Evolutionary conservation across 1,140 invertebrate species (phyloP).

Genomic region (Phenacoccus solenopsis): DNA sequence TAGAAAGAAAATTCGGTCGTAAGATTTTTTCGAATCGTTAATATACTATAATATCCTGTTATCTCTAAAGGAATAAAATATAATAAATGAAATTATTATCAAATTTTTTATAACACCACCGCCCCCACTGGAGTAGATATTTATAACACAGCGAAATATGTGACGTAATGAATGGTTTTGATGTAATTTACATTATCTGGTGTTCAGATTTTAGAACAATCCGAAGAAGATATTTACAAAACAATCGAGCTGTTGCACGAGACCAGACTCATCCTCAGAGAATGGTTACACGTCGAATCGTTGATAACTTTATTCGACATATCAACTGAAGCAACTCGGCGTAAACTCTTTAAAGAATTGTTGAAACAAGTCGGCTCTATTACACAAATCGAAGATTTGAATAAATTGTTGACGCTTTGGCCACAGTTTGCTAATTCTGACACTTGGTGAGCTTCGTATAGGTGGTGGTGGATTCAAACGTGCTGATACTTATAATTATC

Average conservation of each 20-base stretch:
- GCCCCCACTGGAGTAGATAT: too few species aligned
- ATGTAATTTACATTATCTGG: background rate
- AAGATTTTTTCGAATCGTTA: too few species aligned
- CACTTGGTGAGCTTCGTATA: background rate
- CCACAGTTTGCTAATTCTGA: background rate
- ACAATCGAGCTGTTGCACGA: background rate
- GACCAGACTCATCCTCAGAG: background rate
- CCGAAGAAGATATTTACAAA: background rate
- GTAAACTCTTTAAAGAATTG: background rate
- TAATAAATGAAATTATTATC: too few species aligned
- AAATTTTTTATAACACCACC: too few species aligned
- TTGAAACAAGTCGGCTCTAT: background rate
- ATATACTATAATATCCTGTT: too few species aligned
- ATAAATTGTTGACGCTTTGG: background rate
- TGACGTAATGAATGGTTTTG: too few species aligned
- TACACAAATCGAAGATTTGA: background rate
- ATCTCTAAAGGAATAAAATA: too few species aligned
- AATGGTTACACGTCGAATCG: background rate
- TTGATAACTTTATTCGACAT: background rate
- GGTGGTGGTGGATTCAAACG: background rate
- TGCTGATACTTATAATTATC: background rate
- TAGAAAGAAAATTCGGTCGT: too few species aligned
- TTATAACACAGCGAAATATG: too few species aligned
- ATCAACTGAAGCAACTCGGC: background rate
- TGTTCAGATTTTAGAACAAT: background rate